Conservation (phyloP, 2,113 vertebrate species). For the Ceratotherium simum region DNA sequence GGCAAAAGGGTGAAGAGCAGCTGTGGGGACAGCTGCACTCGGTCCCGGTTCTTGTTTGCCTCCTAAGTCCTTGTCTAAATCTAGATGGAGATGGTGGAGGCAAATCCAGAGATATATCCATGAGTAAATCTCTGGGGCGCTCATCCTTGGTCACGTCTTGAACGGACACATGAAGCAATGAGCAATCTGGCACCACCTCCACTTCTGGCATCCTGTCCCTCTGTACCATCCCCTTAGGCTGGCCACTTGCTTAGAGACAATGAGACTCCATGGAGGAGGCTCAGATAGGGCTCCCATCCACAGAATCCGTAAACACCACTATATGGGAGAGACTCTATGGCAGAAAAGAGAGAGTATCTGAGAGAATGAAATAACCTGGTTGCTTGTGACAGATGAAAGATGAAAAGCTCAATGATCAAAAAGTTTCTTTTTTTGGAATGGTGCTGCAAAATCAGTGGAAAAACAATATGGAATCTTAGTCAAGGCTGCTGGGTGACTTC, state of each 20-base stretch:
- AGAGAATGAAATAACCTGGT: not conserved
- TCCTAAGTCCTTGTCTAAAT: not conserved
- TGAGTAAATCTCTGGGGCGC: not conserved
- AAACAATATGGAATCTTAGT: not conserved
- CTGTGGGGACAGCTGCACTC: not conserved
- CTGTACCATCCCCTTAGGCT: not conserved
- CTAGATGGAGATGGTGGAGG: not conserved
- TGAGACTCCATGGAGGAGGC: not conserved
- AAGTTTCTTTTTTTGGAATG: not conserved
- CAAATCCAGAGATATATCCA: not conserved
- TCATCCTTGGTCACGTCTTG: not conserved
- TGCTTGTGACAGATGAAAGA: not conserved
- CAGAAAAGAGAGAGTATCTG: not conserved
- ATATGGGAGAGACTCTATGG: not conserved
- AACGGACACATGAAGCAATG: not conserved
- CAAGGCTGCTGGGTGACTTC: not conserved
- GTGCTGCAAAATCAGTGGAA: too few relatives aligned
- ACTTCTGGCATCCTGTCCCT: too few relatives aligned
- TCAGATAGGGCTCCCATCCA: not conserved
- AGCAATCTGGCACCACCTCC: not conserved
- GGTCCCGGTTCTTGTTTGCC: not conserved
- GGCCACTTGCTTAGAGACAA: not conserved
- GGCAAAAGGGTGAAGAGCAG: not conserved
- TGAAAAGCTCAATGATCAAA: not conserved
- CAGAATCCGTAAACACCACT: not conserved